Conservation (phyloP, 2,888 invertebrate species). For the Zhuqinia jingwanae region DNA sequence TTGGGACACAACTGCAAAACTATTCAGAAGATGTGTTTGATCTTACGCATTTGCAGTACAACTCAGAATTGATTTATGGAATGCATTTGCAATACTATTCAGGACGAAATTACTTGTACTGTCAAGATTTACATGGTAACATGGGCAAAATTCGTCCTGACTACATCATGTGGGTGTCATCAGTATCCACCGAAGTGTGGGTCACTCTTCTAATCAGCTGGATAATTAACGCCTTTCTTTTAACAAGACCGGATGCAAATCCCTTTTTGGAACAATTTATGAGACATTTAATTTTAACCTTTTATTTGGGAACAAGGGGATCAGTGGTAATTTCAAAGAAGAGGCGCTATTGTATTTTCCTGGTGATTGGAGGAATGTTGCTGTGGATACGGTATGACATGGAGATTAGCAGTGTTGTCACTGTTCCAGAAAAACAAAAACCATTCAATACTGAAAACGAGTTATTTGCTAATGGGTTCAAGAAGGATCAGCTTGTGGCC, state of each 20-base stretch:
- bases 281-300: not conserved
- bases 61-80: not conserved
- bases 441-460: not conserved
- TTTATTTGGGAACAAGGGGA: not conserved
- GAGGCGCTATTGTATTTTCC: not conserved
- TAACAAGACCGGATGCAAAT: not conserved
- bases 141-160: not conserved
- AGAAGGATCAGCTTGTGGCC: not conserved
- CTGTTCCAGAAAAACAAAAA: not conserved
- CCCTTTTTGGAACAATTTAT: not conserved
- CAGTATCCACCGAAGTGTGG: not conserved
- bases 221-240: not conserved
- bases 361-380: not conserved
- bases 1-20: no score
- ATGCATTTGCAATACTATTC: conserved; percentile 5
- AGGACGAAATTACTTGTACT: not conserved
- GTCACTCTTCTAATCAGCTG: not conserved
- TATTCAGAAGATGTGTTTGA: not conserved
- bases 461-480: not conserved
- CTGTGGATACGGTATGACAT: not conserved
- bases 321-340: no score
- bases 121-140: not conserved
- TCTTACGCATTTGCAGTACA: not conserved
- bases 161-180: not conserved
- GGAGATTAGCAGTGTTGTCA: not conserved